A percentile compares a stretch with the other conserved stretches of the same genome.
phyloP scores from a whole-genome alignment of 2,113 vertebrate genomes.

The Erythrolamprus reginae region DNA sequence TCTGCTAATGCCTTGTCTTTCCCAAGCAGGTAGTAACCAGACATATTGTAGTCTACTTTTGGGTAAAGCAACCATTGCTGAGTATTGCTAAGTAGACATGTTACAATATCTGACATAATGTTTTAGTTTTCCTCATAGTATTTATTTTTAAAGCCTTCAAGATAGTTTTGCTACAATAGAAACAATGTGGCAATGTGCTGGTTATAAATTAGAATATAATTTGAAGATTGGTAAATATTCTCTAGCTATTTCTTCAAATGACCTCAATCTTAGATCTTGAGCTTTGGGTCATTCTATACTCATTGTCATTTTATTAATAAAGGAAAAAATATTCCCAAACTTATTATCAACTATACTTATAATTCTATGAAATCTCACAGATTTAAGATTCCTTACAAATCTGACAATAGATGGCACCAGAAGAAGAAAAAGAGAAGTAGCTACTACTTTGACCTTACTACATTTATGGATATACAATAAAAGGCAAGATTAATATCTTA shows the following conservation, averaged over 20 bases:
- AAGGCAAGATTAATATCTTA: neutral
- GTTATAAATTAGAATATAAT: neutral
- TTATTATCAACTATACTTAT: neutral
- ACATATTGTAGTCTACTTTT: constrained; percentile 3
- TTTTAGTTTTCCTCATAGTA: neutral
- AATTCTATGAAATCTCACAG: neutral
- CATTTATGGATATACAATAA: neutral
- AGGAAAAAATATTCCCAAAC: neutral
- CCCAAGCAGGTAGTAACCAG: constrained; percentile 9
- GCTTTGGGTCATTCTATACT: neutral
- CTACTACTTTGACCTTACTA: neutral
- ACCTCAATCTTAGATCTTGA: no score
- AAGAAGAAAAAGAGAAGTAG: neutral
- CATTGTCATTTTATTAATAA: neutral
- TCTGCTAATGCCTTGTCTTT: neutral
- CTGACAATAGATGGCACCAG: neutral
- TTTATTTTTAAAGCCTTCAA: neutral
- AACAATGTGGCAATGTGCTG: neutral
- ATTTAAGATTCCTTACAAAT: neutral
- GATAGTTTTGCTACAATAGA: neutral
- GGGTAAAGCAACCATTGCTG: constrained; percentile 2
- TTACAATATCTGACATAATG: neutral
- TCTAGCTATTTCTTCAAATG: neutral
- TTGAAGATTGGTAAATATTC: neutral
- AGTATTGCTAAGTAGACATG: neutral